Percentiles rank a stretch among this genome's conserved stretches.
phyloP scores from a whole-genome alignment of 2,888 invertebrate species.

The Phytoseiulus persimilis region DNA sequence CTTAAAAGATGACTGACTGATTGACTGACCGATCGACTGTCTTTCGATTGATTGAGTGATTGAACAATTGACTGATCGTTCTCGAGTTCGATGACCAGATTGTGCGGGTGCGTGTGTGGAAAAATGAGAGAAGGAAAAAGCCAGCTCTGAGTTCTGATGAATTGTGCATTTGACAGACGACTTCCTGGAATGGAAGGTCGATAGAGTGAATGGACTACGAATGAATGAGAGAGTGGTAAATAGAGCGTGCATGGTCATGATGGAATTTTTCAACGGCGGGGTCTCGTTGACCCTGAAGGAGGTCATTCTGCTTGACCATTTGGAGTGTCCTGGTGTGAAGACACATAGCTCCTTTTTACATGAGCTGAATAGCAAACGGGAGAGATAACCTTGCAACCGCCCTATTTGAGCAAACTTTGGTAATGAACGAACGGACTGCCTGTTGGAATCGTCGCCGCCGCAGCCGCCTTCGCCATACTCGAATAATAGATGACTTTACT shows the following conservation, averaged over 20 bases:
- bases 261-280: not conserved
- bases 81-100: too few species aligned
- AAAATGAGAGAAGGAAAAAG: too few species aligned
- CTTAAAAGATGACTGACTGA: too few species aligned
- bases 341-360: not conserved
- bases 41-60: too few species aligned
- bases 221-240: not conserved
- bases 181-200: too few species aligned
- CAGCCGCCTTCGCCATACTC: not conserved
- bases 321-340: not conserved
- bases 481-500: not conserved
- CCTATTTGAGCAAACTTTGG: not conserved
- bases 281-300: not conserved
- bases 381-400: not conserved
- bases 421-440: not conserved
- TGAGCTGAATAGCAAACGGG: not conserved
- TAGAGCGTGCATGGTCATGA: not conserved
- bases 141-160: too few species aligned
- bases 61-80: too few species aligned
- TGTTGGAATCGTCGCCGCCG: not conserved
- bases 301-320: constrained; percentile 5
- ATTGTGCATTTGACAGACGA: too few species aligned
- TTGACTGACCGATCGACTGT: too few species aligned
- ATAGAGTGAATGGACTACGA: not conserved
- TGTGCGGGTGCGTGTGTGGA: too few species aligned